Conservation (phyloP, 2,113 vertebrate species). For the Psittacus erithacus region DNA sequence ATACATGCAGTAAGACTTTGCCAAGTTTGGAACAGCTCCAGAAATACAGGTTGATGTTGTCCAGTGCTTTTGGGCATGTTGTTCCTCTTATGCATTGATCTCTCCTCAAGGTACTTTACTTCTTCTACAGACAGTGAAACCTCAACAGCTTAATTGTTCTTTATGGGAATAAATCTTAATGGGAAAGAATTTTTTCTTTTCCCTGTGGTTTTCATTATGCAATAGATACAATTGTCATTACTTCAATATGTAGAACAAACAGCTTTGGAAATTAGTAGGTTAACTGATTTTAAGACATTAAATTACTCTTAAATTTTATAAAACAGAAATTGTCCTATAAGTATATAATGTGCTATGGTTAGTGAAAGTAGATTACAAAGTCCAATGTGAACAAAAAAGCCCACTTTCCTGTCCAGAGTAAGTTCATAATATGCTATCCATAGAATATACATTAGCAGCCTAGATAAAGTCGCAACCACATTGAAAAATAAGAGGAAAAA, state of each 20-base stretch:
- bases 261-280: not conserved
- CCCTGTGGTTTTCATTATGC: not conserved
- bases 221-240: not conserved
- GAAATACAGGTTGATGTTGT: not conserved
- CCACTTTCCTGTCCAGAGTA: not conserved
- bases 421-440: not conserved
- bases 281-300: not conserved
- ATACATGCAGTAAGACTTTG: not conserved
- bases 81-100: not conserved
- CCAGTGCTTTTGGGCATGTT: not conserved
- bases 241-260: not conserved
- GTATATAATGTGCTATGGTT: not conserved
- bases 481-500: not conserved
- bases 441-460: not conserved
- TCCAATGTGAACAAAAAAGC: not conserved
- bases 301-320: not conserved
- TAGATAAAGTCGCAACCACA: not conserved
- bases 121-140: not conserved
- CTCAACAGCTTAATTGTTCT: not conserved
- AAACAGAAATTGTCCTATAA: not conserved
- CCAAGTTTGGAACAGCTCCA: not conserved
- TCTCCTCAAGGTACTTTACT: not conserved
- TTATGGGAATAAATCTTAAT: not conserved
- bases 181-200: not conserved
- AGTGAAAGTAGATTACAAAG: not conserved